A percentile compares a stretch with the other conserved stretches of the same genome.
Evolutionary conservation across 2,888 invertebrate genomes (phyloP).

Genomic region (Colostygia pectinataria): DNA sequence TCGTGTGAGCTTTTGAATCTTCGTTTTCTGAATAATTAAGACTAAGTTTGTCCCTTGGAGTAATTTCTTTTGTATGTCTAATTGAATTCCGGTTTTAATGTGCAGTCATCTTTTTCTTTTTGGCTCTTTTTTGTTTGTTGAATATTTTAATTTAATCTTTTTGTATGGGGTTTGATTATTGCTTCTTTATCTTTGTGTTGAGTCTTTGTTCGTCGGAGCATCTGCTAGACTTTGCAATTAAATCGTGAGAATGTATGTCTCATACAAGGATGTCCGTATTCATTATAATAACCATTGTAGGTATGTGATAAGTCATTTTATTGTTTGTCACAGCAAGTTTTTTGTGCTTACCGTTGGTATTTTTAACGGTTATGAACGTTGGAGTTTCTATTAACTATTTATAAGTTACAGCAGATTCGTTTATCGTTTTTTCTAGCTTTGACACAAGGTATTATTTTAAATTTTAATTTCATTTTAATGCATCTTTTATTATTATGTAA

Average conservation of each 20-base stretch:
- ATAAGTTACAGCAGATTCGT: too few relatives aligned
- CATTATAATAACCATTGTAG: constrained; percentile 40
- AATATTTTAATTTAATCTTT: constrained; percentile 71
- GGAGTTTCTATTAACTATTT: background rate
- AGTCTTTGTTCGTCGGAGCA: constrained; percentile 54
- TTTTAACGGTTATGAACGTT: constrained; percentile 37
- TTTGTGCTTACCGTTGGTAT: constrained; percentile 20
- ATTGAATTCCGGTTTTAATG: constrained; percentile 80
- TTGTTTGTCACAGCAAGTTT: constrained; percentile 24
- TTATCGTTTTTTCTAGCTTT: too few relatives aligned
- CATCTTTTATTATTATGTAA: too few relatives aligned
- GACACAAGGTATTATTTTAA: too few relatives aligned
- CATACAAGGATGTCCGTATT: constrained; percentile 54
- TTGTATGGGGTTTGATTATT: constrained; percentile 57
- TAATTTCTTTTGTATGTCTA: constrained; percentile 72
- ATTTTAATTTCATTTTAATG: too few relatives aligned
- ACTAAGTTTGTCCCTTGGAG: constrained; percentile 70
- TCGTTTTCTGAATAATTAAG: constrained; percentile 71
- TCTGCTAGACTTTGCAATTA: constrained; percentile 73
- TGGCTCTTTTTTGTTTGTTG: constrained; percentile 55
- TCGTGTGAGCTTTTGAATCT: constrained; percentile 64
- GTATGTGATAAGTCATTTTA: constrained; percentile 38
- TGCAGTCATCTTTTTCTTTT: constrained; percentile 66
- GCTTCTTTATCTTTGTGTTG: constrained; percentile 60
- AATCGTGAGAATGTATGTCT: constrained; percentile 77